These are phyloP conservation scores for Lepus timidus DNA, from an alignment of 2,113 vertebrate species.

Conservation along the genomic window DNA sequence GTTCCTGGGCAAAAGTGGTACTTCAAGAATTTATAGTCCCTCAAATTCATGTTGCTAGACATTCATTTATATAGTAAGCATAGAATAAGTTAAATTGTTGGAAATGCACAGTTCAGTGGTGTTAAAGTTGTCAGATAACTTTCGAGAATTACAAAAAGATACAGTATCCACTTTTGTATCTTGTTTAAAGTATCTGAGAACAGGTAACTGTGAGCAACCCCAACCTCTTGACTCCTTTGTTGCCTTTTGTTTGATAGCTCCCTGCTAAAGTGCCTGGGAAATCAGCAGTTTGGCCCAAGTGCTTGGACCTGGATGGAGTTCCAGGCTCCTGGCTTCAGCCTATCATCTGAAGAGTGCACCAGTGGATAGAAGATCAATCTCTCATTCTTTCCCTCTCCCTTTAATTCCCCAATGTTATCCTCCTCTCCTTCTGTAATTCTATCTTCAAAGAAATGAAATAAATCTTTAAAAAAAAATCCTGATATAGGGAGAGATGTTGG, in stretches of 20 bases:
- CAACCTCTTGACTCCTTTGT: conserved; percentile 33
- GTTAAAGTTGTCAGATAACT: conserved; percentile 21
- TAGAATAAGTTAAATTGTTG: conserved; percentile 51
- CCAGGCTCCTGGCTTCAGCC: too few relatives aligned
- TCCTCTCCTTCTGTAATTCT: too few relatives aligned
- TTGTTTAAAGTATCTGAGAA: conserved; percentile 55
- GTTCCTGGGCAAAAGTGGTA: conserved; percentile 56
- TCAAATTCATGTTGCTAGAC: conserved; percentile 54
- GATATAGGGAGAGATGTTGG: too few relatives aligned
- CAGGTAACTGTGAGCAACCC: conserved; percentile 28
- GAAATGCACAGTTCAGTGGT: conserved; percentile 8
- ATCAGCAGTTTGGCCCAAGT: too few relatives aligned
- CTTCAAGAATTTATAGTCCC: conserved; percentile 18
- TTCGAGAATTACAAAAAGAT: conserved; percentile 43
- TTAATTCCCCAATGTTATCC: too few relatives aligned
- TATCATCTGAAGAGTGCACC: too few relatives aligned
- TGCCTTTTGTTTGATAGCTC: conserved; percentile 16
- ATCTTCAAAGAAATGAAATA: too few relatives aligned
- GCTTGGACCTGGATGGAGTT: too few relatives aligned
- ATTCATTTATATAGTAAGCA: conserved; percentile 40
- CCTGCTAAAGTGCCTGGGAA: background rate
- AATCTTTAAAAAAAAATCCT: too few relatives aligned
- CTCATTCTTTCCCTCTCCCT: too few relatives aligned
- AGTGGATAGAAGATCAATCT: too few relatives aligned
- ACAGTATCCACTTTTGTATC: conserved; percentile 26